Base-by-base conservation (phyloP, 2,797 vertebrate species). In the Mastacembelus armatus region DNA sequence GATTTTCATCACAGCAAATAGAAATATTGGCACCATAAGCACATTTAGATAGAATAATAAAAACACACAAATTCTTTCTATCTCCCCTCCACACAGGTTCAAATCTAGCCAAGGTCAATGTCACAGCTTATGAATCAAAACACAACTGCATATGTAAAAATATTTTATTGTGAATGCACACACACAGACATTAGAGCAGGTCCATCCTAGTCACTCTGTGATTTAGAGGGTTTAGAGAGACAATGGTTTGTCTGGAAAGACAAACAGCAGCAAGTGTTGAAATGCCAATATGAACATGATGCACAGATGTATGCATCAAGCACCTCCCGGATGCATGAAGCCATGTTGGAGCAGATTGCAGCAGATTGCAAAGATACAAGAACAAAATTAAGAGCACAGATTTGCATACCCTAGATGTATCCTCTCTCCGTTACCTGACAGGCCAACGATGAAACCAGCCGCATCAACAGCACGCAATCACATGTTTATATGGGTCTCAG, bases 381-480 rank as follows among this genome's bases (percentile, higher is more conserved):
- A 62, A 45, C 71, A 29, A 32, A 71, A 56, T 74, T 60, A 86
- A 51, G 90, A 74, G 75, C 36, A 45, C 26, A 42, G 45, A 60
- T 80, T 70, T 71, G 77, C 77, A 66, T 82, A 89, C 83, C 83
- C 73, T 66, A 63, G 72, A 58, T 43, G 74, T n/a, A 3, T 83
- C 67, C 77, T 71, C 73, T 36, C 81, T 87, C 82, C 89, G 89
- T 85, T 93, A 74, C 74, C 92, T 92, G 86, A 79, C 89, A 91
- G 88, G 90, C 93, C 88, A 75, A 33, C 27, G n/a, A n/a, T n/a
- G n/a, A n/a, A n/a, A n/a, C n/a, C n/a, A n/a, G n/a, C n/a, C n/a
- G n/a, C n/a, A n/a, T n/a, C n/a, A n/a, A n/a, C n/a, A n/a, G n/a
- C 32, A 15, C 19, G 8, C 47, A 66, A 2, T 74, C 89, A 83